A percentile compares a stretch with the other conserved stretches of the same genome.
Conservation (phyloP, 1,140 invertebrate species). For the Drosophila pruinosa region DNA sequence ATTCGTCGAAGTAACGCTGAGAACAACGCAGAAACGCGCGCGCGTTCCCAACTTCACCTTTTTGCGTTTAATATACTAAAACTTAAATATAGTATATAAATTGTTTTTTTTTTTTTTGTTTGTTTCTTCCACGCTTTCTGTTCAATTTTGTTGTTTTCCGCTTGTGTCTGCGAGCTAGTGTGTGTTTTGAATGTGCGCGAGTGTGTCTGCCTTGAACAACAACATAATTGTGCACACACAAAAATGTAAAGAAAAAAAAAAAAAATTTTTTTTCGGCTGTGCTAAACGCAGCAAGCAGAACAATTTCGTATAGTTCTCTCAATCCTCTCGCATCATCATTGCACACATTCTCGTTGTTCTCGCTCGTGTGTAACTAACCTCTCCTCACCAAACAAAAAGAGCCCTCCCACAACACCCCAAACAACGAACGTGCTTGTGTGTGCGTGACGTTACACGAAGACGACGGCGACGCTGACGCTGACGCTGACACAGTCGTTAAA, state of each 20-base stretch:
- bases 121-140: neutral
- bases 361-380: conserved; percentile 11
- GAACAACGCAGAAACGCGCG: conserved; percentile 56
- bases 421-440: conserved; percentile 11
- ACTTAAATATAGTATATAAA: neutral
- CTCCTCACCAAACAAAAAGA: neutral
- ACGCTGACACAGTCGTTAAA: conserved; percentile 14
- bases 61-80: conserved; percentile 5
- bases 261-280: neutral
- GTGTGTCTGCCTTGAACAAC: neutral
- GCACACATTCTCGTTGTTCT: conserved; percentile 4
- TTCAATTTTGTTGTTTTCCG: conserved; percentile 15
- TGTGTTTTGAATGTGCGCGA: neutral
- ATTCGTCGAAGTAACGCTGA: conserved; percentile 62
- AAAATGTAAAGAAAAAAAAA: conserved; percentile 12
- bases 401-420: neutral
- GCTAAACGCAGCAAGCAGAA: conserved; percentile 7
- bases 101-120: conserved; percentile 9
- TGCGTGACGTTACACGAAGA: conserved; percentile 11
- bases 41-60: conserved; percentile 44
- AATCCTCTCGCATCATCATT: neutral
- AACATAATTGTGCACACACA: neutral
- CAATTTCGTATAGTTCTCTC: neutral
- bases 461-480: conserved; percentile 3
- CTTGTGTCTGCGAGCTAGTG: too few relatives aligned